Conservation (phyloP, 2,888 invertebrate genomes). For the Xestia rhomboidea region DNA sequence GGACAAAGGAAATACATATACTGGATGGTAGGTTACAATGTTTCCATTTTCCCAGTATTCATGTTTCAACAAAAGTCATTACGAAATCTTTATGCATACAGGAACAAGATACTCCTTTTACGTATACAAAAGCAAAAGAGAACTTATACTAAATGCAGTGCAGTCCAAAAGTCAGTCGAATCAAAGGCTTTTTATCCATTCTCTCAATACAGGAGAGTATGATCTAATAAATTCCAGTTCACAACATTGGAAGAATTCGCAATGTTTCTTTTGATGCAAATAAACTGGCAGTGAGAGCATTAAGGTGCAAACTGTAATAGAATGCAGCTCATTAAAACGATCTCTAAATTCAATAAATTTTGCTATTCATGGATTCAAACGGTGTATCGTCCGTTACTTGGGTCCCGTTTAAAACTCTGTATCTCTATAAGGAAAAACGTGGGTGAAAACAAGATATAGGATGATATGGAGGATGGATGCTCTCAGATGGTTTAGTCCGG, state of each 20-base stretch:
- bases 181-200: constrained; percentile 21
- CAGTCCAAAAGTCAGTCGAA: constrained; percentile 12
- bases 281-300: constrained; percentile 26
- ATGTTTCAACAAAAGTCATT: neutral
- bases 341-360: constrained; percentile 61
- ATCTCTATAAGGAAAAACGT: constrained; percentile 31
- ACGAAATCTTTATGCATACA: neutral
- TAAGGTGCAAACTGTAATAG: constrained; percentile 49
- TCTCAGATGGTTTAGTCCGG: constrained; percentile 10
- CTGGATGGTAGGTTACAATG: neutral
- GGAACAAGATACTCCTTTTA: constrained; percentile 7
- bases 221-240: constrained; percentile 27
- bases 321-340: constrained; percentile 58
- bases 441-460: constrained; percentile 40
- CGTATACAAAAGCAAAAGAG: constrained; percentile 4
- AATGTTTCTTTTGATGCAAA: constrained; percentile 51
- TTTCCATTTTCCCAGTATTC: neutral
- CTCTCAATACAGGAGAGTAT: neutral
- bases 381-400: constrained; percentile 53
- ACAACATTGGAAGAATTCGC: constrained; percentile 40
- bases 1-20: too few species aligned
- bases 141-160: constrained; percentile 5
- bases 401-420: constrained; percentile 40
- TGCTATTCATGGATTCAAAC: constrained; percentile 62
- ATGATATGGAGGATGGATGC: constrained; percentile 10